phyloP scores from a whole-genome alignment of 2,888 invertebrate species.

The Synergus umbraculus region DNA sequence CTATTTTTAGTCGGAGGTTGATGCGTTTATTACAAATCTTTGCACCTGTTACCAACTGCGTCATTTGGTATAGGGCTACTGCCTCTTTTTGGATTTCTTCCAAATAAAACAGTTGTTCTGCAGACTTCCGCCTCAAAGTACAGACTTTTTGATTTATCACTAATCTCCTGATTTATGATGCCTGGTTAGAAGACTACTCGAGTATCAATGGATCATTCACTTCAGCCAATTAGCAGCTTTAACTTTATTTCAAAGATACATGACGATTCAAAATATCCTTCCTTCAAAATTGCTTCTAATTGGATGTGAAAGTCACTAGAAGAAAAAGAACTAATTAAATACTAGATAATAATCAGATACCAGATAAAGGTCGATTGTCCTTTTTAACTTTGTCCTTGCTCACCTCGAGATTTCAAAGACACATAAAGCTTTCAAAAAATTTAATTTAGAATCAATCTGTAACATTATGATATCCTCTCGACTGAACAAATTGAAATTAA shows the following conservation, averaged over 20 bases:
- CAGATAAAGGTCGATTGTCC: background rate
- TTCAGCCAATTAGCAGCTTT: background rate
- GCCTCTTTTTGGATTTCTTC: conserved; percentile 28
- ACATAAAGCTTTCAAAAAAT: too few species aligned
- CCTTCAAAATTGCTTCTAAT: background rate
- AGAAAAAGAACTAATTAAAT: background rate
- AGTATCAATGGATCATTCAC: background rate
- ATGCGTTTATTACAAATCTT: conserved; percentile 33
- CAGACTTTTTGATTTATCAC: conserved; percentile 5
- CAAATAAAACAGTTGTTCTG: conserved; percentile 33
- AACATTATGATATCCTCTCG: background rate
- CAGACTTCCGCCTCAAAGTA: conserved; percentile 15
- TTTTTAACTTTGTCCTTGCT: too few species aligned
- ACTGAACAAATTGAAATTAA: background rate
- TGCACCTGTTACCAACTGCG: conserved; percentile 38
- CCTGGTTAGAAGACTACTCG: background rate
- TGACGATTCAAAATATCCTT: background rate
- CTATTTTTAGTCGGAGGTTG: conserved; percentile 36
- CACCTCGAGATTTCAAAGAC: background rate
- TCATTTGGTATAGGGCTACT: conserved; percentile 18
- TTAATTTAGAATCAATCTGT: background rate
- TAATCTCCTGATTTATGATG: conserved; percentile 4
- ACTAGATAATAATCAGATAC: background rate
- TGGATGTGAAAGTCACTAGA: background rate
- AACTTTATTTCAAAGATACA: background rate